Evolutionary conservation across 37 sponge, comb jelly and placozoan genomes (phyloP), one percentile per base, ranked within the genome.

Genomic region (Oopsacas minuta): DNA sequence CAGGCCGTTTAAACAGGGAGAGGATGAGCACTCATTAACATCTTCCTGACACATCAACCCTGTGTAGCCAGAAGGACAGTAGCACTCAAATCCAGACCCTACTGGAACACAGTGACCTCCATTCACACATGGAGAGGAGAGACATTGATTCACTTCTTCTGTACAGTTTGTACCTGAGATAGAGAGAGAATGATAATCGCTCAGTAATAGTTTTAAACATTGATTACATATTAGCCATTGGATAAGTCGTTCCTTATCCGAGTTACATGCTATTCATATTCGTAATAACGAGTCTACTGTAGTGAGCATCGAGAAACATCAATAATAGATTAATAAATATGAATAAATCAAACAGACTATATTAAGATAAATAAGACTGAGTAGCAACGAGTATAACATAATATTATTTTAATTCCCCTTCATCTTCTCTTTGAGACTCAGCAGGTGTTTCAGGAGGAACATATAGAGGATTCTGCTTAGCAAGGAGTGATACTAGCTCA

Each of bases 31-130:
- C 36, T 89, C 89, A 85, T 92, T 38, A 46, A 92, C 86, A 35
- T 92, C 86, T 15, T 36, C 53, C 1, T 81, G 85, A 89, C 92
- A 92, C n/a, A 39, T 36, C 1, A 17, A 10, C 5, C 90, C 92
- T 36, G 88, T 89, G 81, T 52, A 92, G n/a, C 92, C 92, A 82
- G 88, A 37, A 23, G 8, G 17, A 52, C 92, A 92, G 0, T 23
- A 35, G 82, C 92, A 92, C 22, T 37, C 37, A 3, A 37, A 87
- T 17, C 39, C 87, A 83, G 75, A 34, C 30, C 1, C 69, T 20
- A 37, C 23, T 32, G 82, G 37, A 5, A 52, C 75, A 88, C 89
- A 88, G 3, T 32, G 37, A 17, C 83, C 86, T 28, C 83, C 86
- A 52, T 84, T 69, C 23, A 34, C 37, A 88, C 88, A 88, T 0